These are phyloP conservation scores for Alentia gelatinosa DNA, from an alignment of 2,888 invertebrate species.

Conservation along the genomic window DNA sequence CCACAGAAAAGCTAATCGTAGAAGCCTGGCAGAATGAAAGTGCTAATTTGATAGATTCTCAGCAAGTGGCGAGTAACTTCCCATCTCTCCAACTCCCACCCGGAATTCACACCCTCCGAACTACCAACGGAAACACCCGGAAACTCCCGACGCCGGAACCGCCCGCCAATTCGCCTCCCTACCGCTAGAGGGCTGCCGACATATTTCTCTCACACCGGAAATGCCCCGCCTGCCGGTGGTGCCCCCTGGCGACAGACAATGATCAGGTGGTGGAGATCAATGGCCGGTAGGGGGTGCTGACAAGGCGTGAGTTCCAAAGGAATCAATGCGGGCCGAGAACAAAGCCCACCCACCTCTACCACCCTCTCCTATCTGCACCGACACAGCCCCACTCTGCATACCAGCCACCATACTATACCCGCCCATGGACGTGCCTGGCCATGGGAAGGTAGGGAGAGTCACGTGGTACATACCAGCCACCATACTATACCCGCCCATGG, in stretches of 20 bases:
- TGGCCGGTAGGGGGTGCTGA: not conserved
- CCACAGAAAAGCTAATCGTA: too few species aligned
- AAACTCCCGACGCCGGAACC: not conserved
- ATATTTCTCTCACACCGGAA: not conserved
- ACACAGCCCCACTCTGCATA: too few species aligned
- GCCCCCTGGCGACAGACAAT: not conserved
- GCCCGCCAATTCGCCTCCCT: not conserved
- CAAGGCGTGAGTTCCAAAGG: not conserved
- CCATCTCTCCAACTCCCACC: not conserved
- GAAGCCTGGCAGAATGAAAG: not conserved
- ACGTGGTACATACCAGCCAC: too few species aligned
- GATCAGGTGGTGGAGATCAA: not conserved
- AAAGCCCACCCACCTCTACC: not conserved
- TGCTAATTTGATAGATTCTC: not conserved
- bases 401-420: too few species aligned
- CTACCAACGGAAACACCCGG: slow-evolving; percentile 1
- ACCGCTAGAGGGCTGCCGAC: not conserved
- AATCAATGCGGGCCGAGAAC: not conserved
- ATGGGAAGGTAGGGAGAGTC: not conserved
- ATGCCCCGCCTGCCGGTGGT: not conserved
- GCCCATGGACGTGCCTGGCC: too few species aligned
- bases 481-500: too few species aligned
- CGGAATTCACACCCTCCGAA: not conserved
- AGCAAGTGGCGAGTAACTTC: not conserved
- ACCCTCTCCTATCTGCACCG: not conserved